These are phyloP conservation scores for Drosophila burlai DNA, from an alignment of 1,140 invertebrate genomes.

Conservation along the genomic window DNA sequence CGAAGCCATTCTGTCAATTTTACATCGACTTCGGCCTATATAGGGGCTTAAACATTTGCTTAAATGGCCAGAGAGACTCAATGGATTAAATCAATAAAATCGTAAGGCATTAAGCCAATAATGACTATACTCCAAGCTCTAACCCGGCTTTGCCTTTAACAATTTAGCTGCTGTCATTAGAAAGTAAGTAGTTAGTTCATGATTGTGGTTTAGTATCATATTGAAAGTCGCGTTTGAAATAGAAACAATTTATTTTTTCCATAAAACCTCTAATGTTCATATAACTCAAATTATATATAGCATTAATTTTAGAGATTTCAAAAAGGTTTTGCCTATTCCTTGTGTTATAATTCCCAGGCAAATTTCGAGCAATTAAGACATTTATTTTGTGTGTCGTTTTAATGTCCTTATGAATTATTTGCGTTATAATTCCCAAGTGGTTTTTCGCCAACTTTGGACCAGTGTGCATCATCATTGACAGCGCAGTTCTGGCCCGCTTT, in stretches of 20 bases:
- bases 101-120: background rate
- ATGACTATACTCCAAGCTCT: background rate
- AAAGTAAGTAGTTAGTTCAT: background rate
- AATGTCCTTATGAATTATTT: no score
- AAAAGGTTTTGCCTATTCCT: background rate
- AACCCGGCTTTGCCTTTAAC: background rate
- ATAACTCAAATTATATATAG: background rate
- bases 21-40: background rate
- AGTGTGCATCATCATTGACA: slow-evolving; percentile 50
- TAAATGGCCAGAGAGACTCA: background rate
- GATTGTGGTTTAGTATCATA: background rate
- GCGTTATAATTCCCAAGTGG: slow-evolving; percentile 16
- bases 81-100: slow-evolving; percentile 27
- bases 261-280: background rate
- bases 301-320: background rate
- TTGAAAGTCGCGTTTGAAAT: background rate
- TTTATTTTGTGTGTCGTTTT: no score
- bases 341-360: background rate
- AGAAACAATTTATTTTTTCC: background rate
- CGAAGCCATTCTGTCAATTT: background rate
- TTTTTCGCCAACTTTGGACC: slow-evolving; percentile 2
- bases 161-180: background rate
- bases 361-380: background rate
- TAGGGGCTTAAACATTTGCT: slow-evolving; percentile 26
- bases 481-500: slow-evolving; percentile 46